Base-by-base conservation (phyloP, 2,113 vertebrate species). In the Ornithorhynchus anatinus region DNA sequence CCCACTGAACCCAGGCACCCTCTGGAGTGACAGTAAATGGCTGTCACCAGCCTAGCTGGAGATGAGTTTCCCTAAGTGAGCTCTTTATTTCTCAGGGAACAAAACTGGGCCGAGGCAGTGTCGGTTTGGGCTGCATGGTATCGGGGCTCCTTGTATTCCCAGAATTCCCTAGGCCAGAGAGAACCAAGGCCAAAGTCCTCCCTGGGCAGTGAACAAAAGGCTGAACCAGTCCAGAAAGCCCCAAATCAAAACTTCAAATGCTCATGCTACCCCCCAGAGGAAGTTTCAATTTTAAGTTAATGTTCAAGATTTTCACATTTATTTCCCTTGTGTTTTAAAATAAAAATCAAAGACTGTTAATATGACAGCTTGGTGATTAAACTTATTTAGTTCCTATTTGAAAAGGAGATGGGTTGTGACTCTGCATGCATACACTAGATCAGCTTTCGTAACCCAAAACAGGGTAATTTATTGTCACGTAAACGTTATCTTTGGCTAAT, bases 341-440 rank as follows among this genome's bases (percentile, higher is more conserved):
- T 57, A 69, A 83, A 85, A 90, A 73, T 75, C 84, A 69, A 48
- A 72, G 68, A 72, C 71, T 17, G 20, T 53, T 85, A 84, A 84
- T 80, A 61, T 56, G 72, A 82, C 63, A 84, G 57, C 29, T 37
- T 50, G 69, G 45, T 77, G 78, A 89, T 82, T 82, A 89, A 85
- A 83, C 23, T 59, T 63, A 77, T 58, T 86, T 77, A 23, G 53
- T 80, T 84, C 75, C 69, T 86, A 71, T 82, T n/a, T 85, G 77
- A 70, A 85, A 84, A 86, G 81, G 77, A 89, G 86, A 82, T 72
- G 63, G 79, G 35, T 87, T 87, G 62, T 80, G 69, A 80, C 69
- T 80, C 7, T 52, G 47, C 29, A 39, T 2, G 1, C 45, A 75
- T 59, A 48, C 45, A 71, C 70, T 71, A 73, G 69, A 81, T 69